These are phyloP conservation scores for Amitus sp. DNA, from an alignment of 2,888 invertebrate genomes.

Conservation along the genomic window DNA sequence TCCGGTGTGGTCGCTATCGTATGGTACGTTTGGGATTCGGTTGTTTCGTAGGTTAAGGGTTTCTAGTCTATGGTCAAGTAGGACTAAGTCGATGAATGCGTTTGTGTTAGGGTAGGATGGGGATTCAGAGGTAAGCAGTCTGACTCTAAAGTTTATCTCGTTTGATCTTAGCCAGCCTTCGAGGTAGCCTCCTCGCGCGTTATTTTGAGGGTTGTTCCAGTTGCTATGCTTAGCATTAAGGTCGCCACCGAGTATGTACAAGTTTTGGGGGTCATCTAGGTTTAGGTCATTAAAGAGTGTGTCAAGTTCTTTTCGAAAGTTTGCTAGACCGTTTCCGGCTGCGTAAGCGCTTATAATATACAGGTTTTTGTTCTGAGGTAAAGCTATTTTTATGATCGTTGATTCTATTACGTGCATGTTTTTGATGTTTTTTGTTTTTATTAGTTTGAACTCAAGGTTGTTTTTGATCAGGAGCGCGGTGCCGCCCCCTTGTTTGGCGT, in stretches of 20 bases:
- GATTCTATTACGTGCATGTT: conserved; percentile 8
- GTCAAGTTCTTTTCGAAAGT: conserved; percentile 6
- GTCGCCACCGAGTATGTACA: conserved; percentile 25
- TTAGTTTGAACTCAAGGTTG: neutral
- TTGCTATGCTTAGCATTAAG: conserved; percentile 18
- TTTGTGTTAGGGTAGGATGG: conserved; percentile 13
- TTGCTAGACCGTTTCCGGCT: conserved; percentile 9
- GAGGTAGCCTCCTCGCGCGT: conserved; percentile 11
- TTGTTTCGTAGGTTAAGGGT: neutral
- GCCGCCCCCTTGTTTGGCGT: neutral
- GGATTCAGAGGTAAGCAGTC: neutral
- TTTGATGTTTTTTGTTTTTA: neutral
- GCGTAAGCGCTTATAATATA: conserved; percentile 19
- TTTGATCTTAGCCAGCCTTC: conserved; percentile 12
- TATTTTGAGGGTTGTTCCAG: conserved; percentile 17
- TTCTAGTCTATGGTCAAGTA: conserved; percentile 14
- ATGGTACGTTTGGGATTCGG: conserved; percentile 13
- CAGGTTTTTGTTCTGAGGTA: conserved; percentile 7
- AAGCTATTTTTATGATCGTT: conserved; percentile 11
- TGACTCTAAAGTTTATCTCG: neutral
- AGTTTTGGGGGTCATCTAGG: conserved; percentile 9
- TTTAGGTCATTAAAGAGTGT: conserved; percentile 11
- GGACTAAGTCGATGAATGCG: conserved; percentile 19
- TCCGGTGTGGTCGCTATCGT: conserved; percentile 25
- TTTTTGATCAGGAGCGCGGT: conserved; percentile 3